Conservation (phyloP, 2,113 vertebrate genomes). For the Charadrius vociferus region DNA sequence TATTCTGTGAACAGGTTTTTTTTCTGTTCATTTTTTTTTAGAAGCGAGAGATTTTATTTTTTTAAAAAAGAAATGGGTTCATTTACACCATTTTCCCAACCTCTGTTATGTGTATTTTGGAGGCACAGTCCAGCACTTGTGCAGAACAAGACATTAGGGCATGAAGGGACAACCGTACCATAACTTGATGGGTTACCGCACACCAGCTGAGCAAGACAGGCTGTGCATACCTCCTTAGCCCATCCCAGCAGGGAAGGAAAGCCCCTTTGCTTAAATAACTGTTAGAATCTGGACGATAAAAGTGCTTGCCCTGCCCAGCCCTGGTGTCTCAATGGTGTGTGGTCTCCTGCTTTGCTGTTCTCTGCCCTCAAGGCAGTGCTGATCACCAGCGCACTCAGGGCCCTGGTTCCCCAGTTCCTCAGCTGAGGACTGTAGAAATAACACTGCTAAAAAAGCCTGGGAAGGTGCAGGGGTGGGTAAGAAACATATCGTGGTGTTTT, state of each 20-base stretch:
- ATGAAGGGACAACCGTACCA: fast-evolving
- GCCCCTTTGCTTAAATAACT: neutral
- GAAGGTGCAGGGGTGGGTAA: neutral
- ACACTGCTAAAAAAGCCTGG: neutral
- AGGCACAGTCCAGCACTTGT: neutral
- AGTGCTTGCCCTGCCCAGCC: neutral
- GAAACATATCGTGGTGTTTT: neutral
- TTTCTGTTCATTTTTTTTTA: neutral
- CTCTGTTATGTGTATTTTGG: neutral
- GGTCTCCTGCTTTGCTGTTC: neutral
- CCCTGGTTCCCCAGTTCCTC: fast-evolving
- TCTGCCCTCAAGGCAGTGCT: fast-evolving
- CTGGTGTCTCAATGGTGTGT: fast-evolving
- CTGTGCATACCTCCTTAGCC: neutral
- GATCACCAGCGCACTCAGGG: neutral
- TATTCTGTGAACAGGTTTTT: neutral
- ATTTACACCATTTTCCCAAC: neutral
- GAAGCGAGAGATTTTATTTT: neutral
- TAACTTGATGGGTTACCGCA: neutral
- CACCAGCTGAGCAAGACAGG: neutral
- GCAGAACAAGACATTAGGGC: neutral
- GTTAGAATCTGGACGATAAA: neutral
- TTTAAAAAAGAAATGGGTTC: neutral
- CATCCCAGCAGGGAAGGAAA: neutral
- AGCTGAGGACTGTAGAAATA: neutral